Percentiles rank a stretch among this genome's conserved stretches.
These are phyloP conservation scores for Varroa destructor DNA, from an alignment of 1,140 invertebrate species.

Conservation along the genomic window DNA sequence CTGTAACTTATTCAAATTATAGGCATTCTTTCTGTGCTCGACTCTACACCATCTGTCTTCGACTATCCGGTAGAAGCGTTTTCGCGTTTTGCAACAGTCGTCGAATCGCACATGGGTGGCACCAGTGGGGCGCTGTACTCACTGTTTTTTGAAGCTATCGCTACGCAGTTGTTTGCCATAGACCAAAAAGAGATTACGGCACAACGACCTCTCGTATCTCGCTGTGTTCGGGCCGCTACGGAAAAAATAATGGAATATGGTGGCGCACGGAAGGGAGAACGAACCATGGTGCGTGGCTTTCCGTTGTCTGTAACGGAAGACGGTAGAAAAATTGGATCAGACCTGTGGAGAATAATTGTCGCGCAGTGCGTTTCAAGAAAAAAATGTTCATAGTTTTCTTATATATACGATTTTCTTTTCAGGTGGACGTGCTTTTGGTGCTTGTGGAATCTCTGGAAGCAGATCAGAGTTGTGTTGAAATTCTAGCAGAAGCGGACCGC, in stretches of 20 bases:
- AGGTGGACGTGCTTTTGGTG: conserved; percentile 1
- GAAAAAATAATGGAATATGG: conserved; percentile 55
- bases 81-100: conserved; percentile 38
- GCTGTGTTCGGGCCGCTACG: conserved; percentile 44
- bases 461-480: conserved; percentile 24
- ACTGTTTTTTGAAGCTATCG: conserved; percentile 54
- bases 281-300: conserved; percentile 51
- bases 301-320: neutral
- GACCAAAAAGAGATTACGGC: neutral
- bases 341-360: no score
- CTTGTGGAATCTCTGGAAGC: conserved; percentile 6
- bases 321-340: no score
- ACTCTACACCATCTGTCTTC: neutral
- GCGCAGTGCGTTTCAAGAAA: neutral
- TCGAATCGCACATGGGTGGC: conserved; percentile 54
- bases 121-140: conserved; percentile 58
- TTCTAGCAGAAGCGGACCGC: conserved; percentile 34
- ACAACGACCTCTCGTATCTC: conserved; percentile 9
- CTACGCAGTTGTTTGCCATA: conserved; percentile 34
- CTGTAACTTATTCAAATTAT: no score
- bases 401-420: conserved; percentile 15
- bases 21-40: neutral
- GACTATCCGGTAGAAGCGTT: conserved; percentile 29
- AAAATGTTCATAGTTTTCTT: neutral
- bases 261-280: conserved; percentile 55